A percentile compares a stretch with the other conserved stretches of the same genome.
phyloP scores from a whole-genome alignment of 2,113 vertebrate species.

The Rhineura floridana region DNA sequence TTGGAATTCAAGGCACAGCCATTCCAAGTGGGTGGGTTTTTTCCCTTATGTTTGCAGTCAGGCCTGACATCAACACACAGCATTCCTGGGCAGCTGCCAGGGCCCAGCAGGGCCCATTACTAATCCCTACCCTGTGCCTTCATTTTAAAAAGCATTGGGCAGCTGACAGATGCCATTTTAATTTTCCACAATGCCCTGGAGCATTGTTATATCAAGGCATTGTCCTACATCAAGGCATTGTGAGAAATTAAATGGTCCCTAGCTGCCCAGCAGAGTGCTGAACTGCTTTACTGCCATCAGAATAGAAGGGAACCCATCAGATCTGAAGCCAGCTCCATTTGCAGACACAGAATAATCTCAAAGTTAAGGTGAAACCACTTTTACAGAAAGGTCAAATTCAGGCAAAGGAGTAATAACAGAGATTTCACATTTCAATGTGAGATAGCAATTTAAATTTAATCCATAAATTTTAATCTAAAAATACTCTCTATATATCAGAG shows the following conservation, averaged over 20 bases:
- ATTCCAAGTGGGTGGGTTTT: background rate
- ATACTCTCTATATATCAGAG: background rate
- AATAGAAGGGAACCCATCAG: background rate
- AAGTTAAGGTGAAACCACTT: background rate
- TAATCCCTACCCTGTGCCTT: background rate
- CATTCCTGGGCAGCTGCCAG: too few relatives aligned
- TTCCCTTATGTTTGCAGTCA: background rate
- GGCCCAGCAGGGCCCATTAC: too few relatives aligned
- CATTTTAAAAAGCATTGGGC: too few relatives aligned
- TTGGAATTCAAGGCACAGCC: background rate
- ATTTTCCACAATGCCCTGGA: too few relatives aligned
- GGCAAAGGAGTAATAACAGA: background rate
- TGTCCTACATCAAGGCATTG: background rate
- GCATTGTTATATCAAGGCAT: too few relatives aligned
- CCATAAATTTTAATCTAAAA: background rate
- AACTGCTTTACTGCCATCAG: background rate
- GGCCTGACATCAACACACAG: background rate
- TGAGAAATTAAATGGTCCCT: background rate
- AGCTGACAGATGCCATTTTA: background rate
- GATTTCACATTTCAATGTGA: background rate
- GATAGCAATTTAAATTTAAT: background rate
- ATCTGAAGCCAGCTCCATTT: background rate
- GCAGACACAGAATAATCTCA: background rate
- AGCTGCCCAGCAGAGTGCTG: background rate
- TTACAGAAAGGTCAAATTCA: background rate